These are phyloP conservation scores for Hippocampus guttulatus DNA, from an alignment of 2,113 vertebrate species.

Conservation along the genomic window DNA sequence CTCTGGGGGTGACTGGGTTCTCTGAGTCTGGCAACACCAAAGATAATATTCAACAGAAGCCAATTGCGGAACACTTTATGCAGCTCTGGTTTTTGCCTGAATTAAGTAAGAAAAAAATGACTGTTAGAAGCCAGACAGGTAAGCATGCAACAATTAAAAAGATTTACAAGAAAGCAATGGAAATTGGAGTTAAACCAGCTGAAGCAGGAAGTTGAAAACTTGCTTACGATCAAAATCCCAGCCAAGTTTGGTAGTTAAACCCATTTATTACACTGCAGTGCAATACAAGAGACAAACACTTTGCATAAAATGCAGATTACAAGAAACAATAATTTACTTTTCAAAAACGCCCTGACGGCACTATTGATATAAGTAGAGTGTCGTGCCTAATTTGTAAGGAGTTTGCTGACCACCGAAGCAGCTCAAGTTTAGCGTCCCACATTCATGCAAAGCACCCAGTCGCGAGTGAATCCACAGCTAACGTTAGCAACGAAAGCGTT, in stretches of 20 bases:
- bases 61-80: background rate
- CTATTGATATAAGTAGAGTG: too few relatives aligned
- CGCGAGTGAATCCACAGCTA: too few relatives aligned
- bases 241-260: background rate
- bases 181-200: slow-evolving; percentile 1
- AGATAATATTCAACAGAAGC: background rate
- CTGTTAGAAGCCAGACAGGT: slow-evolving; percentile 7
- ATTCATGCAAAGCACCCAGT: too few relatives aligned
- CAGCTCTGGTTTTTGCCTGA: slow-evolving; percentile 10
- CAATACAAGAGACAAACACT: background rate
- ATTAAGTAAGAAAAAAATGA: slow-evolving; percentile 14
- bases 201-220: slow-evolving; percentile 15
- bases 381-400: too few relatives aligned
- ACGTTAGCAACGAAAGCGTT: too few relatives aligned
- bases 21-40: slow-evolving; percentile 45
- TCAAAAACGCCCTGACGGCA: too few relatives aligned
- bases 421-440: too few relatives aligned
- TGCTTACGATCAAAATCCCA: background rate
- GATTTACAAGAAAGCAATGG: background rate
- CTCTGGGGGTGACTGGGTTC: slow-evolving; percentile 75
- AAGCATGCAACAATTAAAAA: background rate
- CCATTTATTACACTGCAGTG: background rate
- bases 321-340: too few relatives aligned
- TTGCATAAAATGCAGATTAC: background rate
- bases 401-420: too few relatives aligned